phyloP scores from a whole-genome alignment of 2,113 vertebrate genomes.

The Muscicapa adusta region DNA sequence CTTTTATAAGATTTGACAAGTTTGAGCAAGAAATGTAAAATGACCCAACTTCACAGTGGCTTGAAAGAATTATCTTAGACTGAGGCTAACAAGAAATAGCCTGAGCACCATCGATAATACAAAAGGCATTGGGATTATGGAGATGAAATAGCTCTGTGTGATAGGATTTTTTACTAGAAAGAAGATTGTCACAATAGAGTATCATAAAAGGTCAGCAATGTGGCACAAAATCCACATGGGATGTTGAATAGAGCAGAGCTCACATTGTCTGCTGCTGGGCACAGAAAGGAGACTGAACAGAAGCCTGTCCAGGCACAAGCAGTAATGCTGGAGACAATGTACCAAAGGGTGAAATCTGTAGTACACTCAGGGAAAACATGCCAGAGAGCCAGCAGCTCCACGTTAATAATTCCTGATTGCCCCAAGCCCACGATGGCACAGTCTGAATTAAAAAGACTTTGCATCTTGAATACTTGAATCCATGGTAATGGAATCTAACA shows the following conservation, averaged over 20 bases:
- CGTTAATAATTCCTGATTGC: neutral
- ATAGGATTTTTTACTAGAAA: neutral
- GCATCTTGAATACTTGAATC: neutral
- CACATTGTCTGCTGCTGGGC: neutral
- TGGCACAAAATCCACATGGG: neutral
- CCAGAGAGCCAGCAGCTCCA: neutral
- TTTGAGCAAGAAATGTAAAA: slow-evolving; percentile 29
- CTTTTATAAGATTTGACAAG: slow-evolving; percentile 26
- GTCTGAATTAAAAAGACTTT: neutral
- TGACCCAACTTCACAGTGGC: neutral
- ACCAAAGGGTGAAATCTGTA: neutral
- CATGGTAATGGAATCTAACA: neutral
- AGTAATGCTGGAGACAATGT: neutral
- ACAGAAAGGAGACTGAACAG: neutral
- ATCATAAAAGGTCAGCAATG: neutral
- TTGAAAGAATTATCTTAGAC: neutral
- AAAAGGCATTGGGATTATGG: neutral
- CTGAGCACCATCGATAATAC: neutral
- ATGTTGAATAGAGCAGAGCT: neutral
- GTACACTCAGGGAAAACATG: neutral
- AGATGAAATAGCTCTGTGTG: neutral
- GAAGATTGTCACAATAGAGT: neutral
- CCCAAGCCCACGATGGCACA: neutral
- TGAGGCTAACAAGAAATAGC: neutral
- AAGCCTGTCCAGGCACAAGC: neutral